These are phyloP conservation scores for Pogonocherus hispidulus DNA, from an alignment of 2,888 invertebrate genomes.

Conservation along the genomic window DNA sequence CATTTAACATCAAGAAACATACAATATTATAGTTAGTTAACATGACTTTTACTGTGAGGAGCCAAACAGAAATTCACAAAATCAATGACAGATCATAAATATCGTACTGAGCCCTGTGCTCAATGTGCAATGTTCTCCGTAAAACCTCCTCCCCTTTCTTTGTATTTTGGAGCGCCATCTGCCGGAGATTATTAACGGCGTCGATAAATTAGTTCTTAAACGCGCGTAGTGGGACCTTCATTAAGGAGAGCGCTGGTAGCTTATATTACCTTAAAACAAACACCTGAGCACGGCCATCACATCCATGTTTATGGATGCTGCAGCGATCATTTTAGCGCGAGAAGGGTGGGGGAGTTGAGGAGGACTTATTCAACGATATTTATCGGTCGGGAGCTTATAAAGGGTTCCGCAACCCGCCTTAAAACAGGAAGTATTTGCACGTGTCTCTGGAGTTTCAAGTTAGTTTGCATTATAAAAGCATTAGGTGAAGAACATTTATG, in stretches of 20 bases:
- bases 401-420: conserved; percentile 6
- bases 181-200: conserved; percentile 33
- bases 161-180: conserved; percentile 20
- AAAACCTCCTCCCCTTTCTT: not conserved
- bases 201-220: conserved; percentile 35
- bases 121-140: no score
- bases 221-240: conserved; percentile 32
- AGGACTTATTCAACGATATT: conserved; percentile 10
- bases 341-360: not conserved
- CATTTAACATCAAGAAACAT: no score
- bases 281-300: conserved; percentile 31
- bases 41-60: no score
- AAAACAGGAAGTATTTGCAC: not conserved
- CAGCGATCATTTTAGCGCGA: conserved; percentile 1
- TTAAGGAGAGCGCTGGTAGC: conserved; percentile 27
- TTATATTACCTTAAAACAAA: conserved; percentile 30
- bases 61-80: no score
- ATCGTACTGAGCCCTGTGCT: no score
- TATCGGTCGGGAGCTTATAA: conserved; percentile 15
- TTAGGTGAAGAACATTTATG: no score
- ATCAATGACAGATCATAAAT: no score
- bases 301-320: conserved; percentile 19
- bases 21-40: no score
- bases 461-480: not conserved
- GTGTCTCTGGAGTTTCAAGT: not conserved